These are phyloP conservation scores for Meles meles DNA, from an alignment of 2,113 vertebrate genomes.

Conservation along the genomic window DNA sequence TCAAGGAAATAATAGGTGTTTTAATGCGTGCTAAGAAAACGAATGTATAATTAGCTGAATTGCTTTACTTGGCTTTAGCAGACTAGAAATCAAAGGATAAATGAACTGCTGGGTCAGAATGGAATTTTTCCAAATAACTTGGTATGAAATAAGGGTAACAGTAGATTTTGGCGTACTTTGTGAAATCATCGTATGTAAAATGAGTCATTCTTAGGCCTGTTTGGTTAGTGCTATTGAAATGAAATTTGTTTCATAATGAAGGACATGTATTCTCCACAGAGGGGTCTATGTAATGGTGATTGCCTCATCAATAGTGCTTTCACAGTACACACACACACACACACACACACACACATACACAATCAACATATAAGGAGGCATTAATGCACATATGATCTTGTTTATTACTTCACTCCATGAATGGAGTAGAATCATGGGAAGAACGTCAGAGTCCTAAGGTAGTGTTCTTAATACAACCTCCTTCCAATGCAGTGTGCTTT, in stretches of 20 bases:
- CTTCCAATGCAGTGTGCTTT: neutral
- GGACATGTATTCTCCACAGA: neutral
- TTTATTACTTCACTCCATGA: neutral
- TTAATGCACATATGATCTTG: neutral
- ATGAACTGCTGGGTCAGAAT: conserved; percentile 44
- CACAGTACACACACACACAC: fast-evolving
- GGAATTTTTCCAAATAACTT: conserved; percentile 55
- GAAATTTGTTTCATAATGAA: conserved; percentile 11
- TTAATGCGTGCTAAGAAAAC: conserved; percentile 64
- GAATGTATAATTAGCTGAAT: conserved; percentile 70
- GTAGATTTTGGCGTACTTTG: neutral
- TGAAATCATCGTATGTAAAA: neutral
- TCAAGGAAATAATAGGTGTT: conserved; percentile 61
- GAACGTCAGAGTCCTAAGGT: neutral
- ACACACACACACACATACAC: fast-evolving
- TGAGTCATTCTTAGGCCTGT: neutral
- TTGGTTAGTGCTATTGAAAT: conserved; percentile 15
- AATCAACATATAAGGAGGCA: neutral
- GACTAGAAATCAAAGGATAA: conserved; percentile 67
- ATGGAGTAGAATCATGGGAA: neutral
- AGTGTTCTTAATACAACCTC: neutral
- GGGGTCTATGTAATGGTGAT: neutral
- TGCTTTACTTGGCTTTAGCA: conserved; percentile 70
- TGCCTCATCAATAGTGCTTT: neutral
- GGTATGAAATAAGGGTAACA: conserved; percentile 46